phyloP scores from a whole-genome alignment of 1,140 invertebrate species.

The Drosophila orena region DNA sequence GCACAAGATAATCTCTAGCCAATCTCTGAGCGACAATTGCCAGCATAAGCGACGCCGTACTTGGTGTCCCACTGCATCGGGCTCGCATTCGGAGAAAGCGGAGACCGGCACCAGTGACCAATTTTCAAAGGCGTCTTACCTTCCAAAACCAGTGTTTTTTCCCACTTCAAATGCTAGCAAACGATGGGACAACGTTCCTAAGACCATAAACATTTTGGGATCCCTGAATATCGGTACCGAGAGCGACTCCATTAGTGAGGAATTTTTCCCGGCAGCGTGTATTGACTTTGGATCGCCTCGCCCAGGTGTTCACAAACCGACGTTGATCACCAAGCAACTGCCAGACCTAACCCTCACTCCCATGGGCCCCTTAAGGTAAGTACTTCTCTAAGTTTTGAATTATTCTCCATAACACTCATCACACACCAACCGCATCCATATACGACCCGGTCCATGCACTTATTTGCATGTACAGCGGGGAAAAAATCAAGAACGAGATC shows the following conservation, averaged over 20 bases:
- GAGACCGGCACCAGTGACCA: constrained; percentile 89
- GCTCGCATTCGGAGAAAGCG: background rate
- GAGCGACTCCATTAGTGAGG: constrained; percentile 8
- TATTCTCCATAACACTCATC: constrained; percentile 11
- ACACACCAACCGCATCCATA: constrained; percentile 10
- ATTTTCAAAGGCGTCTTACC: constrained; percentile 24
- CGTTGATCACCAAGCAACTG: constrained; percentile 5
- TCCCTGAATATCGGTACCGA: constrained; percentile 10
- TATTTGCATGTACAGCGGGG: constrained; percentile 33
- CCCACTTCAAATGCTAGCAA: constrained; percentile 5
- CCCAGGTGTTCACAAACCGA: background rate
- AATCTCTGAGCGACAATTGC: constrained; percentile 54
- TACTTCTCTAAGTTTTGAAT: constrained; percentile 4
- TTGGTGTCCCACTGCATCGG: constrained; percentile 56
- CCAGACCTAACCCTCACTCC: constrained; percentile 48
- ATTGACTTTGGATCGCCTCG: constrained; percentile 39
- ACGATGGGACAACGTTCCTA: constrained; percentile 21
- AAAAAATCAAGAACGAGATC: constrained; percentile 52
- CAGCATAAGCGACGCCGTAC: constrained; percentile 69
- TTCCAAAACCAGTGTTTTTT: constrained; percentile 70
- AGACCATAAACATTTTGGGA: constrained; percentile 53
- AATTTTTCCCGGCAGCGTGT: constrained; percentile 31
- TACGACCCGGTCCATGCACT: background rate
- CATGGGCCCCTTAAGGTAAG: constrained; percentile 38
- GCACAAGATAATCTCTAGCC: constrained; percentile 70